Base-by-base conservation (phyloP, 2,888 invertebrate species). In the Cryptocheilus praepositus region DNA sequence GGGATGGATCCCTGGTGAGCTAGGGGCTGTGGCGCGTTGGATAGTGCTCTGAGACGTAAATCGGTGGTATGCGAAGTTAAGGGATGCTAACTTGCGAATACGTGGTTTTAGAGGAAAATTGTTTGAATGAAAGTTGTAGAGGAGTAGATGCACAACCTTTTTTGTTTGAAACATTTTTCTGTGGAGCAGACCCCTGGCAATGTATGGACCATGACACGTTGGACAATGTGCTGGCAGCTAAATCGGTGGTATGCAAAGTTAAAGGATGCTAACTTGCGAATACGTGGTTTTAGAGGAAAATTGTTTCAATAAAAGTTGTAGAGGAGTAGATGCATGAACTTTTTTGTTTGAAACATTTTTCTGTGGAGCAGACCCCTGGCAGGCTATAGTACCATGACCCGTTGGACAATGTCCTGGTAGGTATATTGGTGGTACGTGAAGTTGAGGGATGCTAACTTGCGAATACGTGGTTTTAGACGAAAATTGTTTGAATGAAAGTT, bases 401-500 rank as follows among this genome's bases (percentile, higher is more conserved):
- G n/a, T n/a, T n/a, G n/a, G n/a, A n/a, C n/a, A n/a, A n/a, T n/a
- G n/a, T n/a, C n/a, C n/a, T n/a, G n/a, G n/a, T n/a, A n/a, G n/a
- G n/a, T n/a, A 18, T 2, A 19, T 19, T n/a, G 4, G n/a, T 18
- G 22, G 5, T n/a, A 21, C 25, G 13, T 52, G 36, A 25, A 16
- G 36, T 55, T 15, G 25, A 22, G 3, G 0, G 3, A 25, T 5
- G 22, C 16, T 44, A 62, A 49, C 58, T 60, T 53, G 16, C 61
- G 1, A 61, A 7, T 19, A 45, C 36, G n/a, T 54, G 11, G 18
- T 25, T 25, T 25, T 25, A 25, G 25, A 25, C 0, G 44, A 59
- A 52, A 22, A 21, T n/a, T n/a, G n/a, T n/a, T n/a, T n/a, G n/a
- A n/a, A n/a, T n/a, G n/a, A n/a, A n/a, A n/a, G n/a, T n/a, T n/a